phyloP scores from a whole-genome alignment of 2,888 invertebrate species.

The Tortricodes alternella region DNA sequence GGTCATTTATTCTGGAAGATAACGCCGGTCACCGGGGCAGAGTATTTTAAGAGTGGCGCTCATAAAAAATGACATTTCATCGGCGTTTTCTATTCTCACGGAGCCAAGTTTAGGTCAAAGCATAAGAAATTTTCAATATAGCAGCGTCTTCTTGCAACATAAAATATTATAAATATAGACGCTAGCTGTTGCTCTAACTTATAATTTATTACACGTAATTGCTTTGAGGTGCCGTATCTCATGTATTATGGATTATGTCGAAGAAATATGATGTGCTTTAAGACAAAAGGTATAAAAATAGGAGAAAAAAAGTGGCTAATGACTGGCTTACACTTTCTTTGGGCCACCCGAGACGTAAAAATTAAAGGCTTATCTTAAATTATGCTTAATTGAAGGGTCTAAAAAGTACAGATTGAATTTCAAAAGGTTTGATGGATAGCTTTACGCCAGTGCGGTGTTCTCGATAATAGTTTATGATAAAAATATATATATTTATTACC shows the following conservation, averaged over 20 bases:
- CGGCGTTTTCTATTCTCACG: conserved; percentile 50
- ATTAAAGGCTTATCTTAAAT: conserved; percentile 81
- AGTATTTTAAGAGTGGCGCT: conserved; percentile 62
- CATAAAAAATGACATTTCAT: conserved; percentile 36
- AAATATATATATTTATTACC: conserved; percentile 57
- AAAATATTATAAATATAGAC: conserved; percentile 50
- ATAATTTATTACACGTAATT: conserved; percentile 80
- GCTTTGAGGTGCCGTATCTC: conserved; percentile 68
- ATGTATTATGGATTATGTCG: conserved; percentile 76
- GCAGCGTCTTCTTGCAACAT: conserved; percentile 11
- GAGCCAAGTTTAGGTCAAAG: conserved; percentile 38
- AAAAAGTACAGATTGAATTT: conserved; percentile 76
- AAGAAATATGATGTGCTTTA: conserved; percentile 69
- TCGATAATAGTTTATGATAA: conserved; percentile 53
- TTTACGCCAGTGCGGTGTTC: conserved; percentile 54
- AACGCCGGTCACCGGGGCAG: conserved; percentile 58
- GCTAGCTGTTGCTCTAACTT: conserved; percentile 70
- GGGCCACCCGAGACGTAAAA: conserved; percentile 77
- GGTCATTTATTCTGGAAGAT: conserved; percentile 80
- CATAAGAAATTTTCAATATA: conserved; percentile 25
- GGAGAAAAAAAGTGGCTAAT: conserved; percentile 70
- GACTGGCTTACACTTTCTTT: conserved; percentile 71
- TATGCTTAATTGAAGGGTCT: conserved; percentile 79
- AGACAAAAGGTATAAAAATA: conserved; percentile 71
- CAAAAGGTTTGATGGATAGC: conserved; percentile 74